These are phyloP conservation scores for Xestia rhomboidea DNA, from an alignment of 2,888 invertebrate species.

Conservation along the genomic window DNA sequence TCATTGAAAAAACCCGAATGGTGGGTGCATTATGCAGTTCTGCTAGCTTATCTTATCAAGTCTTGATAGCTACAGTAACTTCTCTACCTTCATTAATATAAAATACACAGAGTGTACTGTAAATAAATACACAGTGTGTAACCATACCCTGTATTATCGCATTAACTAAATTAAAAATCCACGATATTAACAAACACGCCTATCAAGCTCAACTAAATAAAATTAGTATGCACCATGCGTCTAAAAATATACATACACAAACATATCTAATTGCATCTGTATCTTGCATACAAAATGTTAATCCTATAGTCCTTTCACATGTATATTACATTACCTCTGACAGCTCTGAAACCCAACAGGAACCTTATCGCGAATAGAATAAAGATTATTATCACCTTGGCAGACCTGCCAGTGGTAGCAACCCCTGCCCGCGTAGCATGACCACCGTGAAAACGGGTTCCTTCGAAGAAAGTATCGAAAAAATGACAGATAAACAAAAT, in stretches of 20 bases:
- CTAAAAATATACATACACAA: conserved; percentile 54
- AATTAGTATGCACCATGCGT: conserved; percentile 55
- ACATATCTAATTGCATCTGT: conserved; percentile 61
- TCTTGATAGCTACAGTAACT: no score
- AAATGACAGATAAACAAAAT: no score
- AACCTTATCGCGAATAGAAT: neutral
- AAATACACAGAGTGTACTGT: no score
- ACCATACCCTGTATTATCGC: neutral
- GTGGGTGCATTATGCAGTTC: no score
- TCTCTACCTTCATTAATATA: no score
- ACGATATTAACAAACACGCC: conserved; percentile 1
- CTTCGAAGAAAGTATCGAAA: no score
- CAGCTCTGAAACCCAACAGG: neutral
- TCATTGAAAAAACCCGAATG: no score
- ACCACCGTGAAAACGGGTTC: no score
- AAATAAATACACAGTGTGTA: no score
- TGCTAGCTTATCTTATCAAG: no score
- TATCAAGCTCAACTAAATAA: conserved; percentile 27
- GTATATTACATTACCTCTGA: neutral
- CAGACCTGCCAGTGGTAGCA: neutral
- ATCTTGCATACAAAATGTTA: conserved; percentile 57
- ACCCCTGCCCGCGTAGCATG: neutral
- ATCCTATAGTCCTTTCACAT: conserved; percentile 19
- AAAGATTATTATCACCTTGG: neutral
- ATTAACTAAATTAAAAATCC: neutral